Base-by-base conservation (phyloP, 2,888 invertebrate species). In the Malachius bipustulatus region DNA sequence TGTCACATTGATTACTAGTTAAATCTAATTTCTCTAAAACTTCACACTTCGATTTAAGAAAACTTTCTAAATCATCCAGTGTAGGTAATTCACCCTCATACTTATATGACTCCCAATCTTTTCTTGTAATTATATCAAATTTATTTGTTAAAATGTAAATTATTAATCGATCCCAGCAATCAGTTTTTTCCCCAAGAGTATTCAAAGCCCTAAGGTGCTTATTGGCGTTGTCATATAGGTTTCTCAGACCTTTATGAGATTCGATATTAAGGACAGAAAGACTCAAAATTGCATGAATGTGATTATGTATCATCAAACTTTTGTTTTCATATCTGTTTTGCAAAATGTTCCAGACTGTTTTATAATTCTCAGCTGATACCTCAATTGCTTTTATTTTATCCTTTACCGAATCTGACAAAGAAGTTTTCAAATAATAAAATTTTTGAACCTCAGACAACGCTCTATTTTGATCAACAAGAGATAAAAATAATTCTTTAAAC, bases 71-170 rank as follows among this genome's bases (percentile, higher is more conserved):
- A 15, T 42, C 37, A 6, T 35, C 16, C 33, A 40, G 32, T 14
- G 35, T 36, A 2, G 32, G 42, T 14, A 42, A 30, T 8, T 35
- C 33, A n/a, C 15, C 9, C 19, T 30, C 28, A 14, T 28, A 28
- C 14, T 33, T 24, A 13, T 15, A 34, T 11, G 33, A 34, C 24
- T 42, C 39, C 42, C 42, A 39, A 3, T 35, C 39, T 10, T 35
- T 14, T 4, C 33, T 14, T 4, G 42, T 42, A 2, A 33, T 28
- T n/a, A 31, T 26, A 35, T 42, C 42, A 27, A 42, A 42, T 35
- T 42, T 42, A 16, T 14, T 27, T 3, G 28, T 34, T 12, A 41
- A n/a, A 2, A 41, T 16, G 16, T 41, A 41, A 19, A 37, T 37
- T 19, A 42, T 29, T 16, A 42, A 15, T 12, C 34, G 10, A 19